phyloP scores from a whole-genome alignment of 1,140 invertebrate species.

The Phymorhynchus buccinoides region DNA sequence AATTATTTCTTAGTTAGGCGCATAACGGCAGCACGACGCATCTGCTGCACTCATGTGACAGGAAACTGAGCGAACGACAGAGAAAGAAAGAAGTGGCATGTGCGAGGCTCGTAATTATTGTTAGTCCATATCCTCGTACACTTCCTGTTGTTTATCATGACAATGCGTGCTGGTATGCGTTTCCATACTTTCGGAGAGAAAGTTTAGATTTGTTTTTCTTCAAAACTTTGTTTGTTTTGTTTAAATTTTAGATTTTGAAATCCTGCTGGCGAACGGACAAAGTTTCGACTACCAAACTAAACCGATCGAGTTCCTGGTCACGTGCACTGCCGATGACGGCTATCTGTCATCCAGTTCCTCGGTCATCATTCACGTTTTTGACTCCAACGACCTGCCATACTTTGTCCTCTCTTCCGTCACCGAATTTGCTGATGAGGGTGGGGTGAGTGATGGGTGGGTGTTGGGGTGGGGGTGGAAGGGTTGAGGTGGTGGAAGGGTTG shows the following conservation, averaged over 20 bases:
- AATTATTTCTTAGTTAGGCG: too few relatives aligned
- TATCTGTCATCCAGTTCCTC: neutral
- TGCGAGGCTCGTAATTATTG: too few relatives aligned
- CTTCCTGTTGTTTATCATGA: neutral
- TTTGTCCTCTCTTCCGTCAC: neutral
- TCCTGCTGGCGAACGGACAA: slow-evolving; percentile 26
- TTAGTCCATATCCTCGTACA: too few relatives aligned
- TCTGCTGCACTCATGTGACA: too few relatives aligned
- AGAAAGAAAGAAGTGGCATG: too few relatives aligned
- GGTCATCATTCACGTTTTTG: slow-evolving; percentile 1
- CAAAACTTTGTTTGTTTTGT: too few relatives aligned
- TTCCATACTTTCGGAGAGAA: too few relatives aligned
- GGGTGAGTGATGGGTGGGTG: neutral
- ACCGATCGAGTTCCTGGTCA: slow-evolving; percentile 2
- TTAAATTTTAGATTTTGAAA: neutral
- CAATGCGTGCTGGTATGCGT: neutral
- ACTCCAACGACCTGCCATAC: slow-evolving; percentile 34
- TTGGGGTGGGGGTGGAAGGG: neutral
- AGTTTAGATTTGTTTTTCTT: too few relatives aligned
- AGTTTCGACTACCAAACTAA: slow-evolving; percentile 31
- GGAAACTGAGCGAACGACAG: too few relatives aligned
- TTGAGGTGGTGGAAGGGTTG: too few relatives aligned
- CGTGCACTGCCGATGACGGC: slow-evolving; percentile 14
- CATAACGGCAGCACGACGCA: too few relatives aligned
- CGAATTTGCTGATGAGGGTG: neutral